Base-by-base conservation (phyloP, 2,113 vertebrate species). In the Ictalurus furcatus region DNA sequence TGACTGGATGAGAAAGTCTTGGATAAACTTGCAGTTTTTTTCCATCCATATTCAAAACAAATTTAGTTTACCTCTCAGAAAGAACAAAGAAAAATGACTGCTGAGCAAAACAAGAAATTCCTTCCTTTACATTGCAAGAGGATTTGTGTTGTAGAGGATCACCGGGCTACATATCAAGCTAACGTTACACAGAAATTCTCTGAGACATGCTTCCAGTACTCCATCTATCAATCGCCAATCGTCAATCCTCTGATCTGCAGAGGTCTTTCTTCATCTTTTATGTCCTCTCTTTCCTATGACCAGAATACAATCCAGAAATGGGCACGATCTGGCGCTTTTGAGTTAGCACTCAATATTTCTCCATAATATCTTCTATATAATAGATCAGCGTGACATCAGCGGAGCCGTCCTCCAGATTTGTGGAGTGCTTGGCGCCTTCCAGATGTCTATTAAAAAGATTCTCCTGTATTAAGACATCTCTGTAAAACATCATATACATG, bases 371-470 rank as follows among this genome's bases (percentile, higher is more conserved):
- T 89, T 76, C 65, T 87, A 76, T 81, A 90, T 86, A 86, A 92
- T 90, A 83, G 85, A 87, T 81, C 65, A 63, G 88, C 87, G 87
- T 92, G 93, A 93, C 93, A 93, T 92, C 88, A 93, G 65, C 56
- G 44, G 86, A 88, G 91, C 88, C 90, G 7, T 89, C 78, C 90
- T 92, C 92, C 94, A 93, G 93, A 94, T 93, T 92, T 92, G 91
- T 90, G 87, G 87, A 90, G 89, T 67, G 84, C 34, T 37, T 83
- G 85, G 90, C 90, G 84, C 85, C 67, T n/a, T 85, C 93, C 94
- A 95, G 92, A 95, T 95, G 94, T 92, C 91, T 85, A 90, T 93
- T 94, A 92, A 91, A 90, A 91, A 78, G 84, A 92, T 92, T 93
- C 91, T 91, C 92, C 79, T 88, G 79, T 86, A 87, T 90, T 86